phyloP scores from a whole-genome alignment of 2,888 invertebrate genomes.

The Oscheius onirici region DNA sequence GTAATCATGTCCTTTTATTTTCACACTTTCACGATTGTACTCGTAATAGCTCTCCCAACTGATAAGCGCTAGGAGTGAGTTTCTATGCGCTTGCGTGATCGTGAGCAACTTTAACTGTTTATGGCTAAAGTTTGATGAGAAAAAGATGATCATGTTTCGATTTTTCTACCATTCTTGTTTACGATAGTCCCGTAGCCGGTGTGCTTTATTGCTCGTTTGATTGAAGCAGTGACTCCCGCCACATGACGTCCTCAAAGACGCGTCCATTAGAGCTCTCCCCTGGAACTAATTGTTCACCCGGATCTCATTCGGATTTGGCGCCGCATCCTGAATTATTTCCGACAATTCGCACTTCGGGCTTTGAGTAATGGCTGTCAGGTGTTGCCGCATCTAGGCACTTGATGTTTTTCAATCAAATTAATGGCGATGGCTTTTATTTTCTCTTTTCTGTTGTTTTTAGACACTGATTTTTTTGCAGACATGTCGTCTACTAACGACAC shows the following conservation, averaged over 20 bases:
- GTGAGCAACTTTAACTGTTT: not conserved
- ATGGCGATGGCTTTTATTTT: conserved; percentile 10
- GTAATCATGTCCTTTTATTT: no score
- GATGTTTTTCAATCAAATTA: conserved; percentile 1
- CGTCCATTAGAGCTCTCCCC: conserved; percentile 21
- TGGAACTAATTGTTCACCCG: conserved; percentile 26
- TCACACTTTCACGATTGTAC: not conserved
- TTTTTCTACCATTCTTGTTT: not conserved
- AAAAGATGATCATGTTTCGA: not conserved
- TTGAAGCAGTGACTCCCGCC: conserved; percentile 23
- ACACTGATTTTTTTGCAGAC: not conserved
- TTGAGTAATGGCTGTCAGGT: conserved; percentile 25
- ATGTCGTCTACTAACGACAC: conserved; percentile 38
- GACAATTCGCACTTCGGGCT: not conserved
- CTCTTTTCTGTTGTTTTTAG: not conserved
- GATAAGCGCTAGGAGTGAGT: not conserved
- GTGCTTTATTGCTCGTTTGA: conserved; percentile 26
- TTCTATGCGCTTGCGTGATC: not conserved
- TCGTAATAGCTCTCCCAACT: not conserved
- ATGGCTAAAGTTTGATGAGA: not conserved
- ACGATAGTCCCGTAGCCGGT: not conserved
- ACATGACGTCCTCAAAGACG: conserved; percentile 29
- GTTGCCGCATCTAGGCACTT: not conserved
- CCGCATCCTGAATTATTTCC: conserved; percentile 14
- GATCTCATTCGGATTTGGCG: conserved; percentile 16